phyloP scores from a whole-genome alignment of 2,113 vertebrate genomes.

The Chaetodon trifascialis region DNA sequence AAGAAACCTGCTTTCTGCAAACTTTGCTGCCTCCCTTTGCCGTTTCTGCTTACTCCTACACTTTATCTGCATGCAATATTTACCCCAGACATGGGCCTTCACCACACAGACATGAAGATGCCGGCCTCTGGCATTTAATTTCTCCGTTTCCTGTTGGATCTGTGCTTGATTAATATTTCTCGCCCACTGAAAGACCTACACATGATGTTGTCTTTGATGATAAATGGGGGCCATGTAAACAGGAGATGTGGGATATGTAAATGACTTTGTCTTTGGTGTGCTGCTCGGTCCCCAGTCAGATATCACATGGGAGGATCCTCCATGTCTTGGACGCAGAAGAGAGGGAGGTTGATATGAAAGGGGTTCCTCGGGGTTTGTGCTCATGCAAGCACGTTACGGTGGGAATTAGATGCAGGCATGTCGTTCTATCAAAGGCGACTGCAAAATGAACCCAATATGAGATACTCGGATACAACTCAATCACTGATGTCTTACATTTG shows the following conservation, averaged over 20 bases:
- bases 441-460: conserved; percentile 33
- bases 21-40: conserved; percentile 36
- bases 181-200: conserved; percentile 58
- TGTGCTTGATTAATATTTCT: conserved; percentile 76
- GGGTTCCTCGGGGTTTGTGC: conserved; percentile 54
- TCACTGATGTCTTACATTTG: conserved; percentile 12
- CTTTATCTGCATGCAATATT: conserved; percentile 76
- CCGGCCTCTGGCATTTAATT: conserved; percentile 53
- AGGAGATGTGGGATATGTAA: conserved; percentile 79
- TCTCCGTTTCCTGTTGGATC: conserved; percentile 65
- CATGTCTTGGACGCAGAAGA: conserved; percentile 66
- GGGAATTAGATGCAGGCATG: conserved; percentile 63
- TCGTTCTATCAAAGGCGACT: conserved; percentile 54
- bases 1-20: conserved; percentile 63
- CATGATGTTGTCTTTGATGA: conserved; percentile 77
- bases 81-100: conserved; percentile 66
- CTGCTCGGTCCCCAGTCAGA: conserved; percentile 60
- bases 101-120: conserved; percentile 52
- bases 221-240: conserved; percentile 79
- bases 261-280: conserved; percentile 69
- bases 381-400: conserved; percentile 44
- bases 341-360: conserved; percentile 54
- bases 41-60: conserved; percentile 76
- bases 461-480: conserved; percentile 26
- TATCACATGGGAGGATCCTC: conserved; percentile 66